Conservation (phyloP, 2,113 vertebrate genomes). For the Macheiramphus alcinus region DNA sequence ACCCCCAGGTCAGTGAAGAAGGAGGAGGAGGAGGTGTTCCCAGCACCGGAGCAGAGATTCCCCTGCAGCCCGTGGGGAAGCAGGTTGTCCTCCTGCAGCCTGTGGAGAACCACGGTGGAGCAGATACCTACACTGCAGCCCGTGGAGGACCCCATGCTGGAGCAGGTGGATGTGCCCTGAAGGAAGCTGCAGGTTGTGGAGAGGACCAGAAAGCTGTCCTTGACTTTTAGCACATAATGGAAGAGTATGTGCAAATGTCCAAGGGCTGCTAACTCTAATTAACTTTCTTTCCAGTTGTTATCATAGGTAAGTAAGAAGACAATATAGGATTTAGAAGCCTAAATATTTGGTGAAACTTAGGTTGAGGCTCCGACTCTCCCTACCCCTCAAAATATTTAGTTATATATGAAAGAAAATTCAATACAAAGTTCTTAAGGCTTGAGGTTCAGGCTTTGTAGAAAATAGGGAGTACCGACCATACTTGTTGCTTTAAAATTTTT, state of each 20-base stretch:
- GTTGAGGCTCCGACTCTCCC: background rate
- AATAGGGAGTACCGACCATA: background rate
- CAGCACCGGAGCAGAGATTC: background rate
- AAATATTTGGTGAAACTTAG: background rate
- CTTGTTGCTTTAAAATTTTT: background rate
- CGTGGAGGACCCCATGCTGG: fast-evolving
- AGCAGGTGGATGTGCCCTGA: background rate
- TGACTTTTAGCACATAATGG: background rate
- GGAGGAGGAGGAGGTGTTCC: background rate
- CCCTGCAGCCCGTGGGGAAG: background rate
- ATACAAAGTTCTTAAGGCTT: background rate
- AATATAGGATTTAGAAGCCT: background rate
- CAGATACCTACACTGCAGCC: background rate
- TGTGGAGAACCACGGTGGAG: background rate
- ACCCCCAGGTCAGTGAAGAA: background rate
- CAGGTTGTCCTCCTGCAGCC: background rate
- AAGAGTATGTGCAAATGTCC: background rate
- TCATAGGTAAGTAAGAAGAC: background rate
- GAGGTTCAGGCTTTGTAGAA: background rate
- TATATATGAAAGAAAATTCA: background rate
- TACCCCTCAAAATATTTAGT: background rate
- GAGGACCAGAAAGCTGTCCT: background rate
- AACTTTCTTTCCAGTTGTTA: background rate
- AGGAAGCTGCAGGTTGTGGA: background rate
- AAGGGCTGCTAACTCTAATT: background rate